Evolutionary conservation across 2,113 vertebrate species (phyloP).

Genomic region (Baryphthengus martii): DNA sequence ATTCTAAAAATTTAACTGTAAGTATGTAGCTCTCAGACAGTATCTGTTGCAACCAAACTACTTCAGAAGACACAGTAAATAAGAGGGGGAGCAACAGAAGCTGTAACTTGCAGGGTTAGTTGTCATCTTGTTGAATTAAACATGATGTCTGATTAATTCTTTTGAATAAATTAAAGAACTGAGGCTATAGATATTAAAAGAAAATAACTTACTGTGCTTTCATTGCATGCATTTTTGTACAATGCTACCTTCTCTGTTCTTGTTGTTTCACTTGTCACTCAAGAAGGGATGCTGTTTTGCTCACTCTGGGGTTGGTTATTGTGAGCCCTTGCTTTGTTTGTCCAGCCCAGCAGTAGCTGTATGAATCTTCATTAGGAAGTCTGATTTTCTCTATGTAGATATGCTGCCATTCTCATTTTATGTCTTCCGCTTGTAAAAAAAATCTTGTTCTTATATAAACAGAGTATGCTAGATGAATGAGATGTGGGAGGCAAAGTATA

Average conservation of each 20-base stretch:
- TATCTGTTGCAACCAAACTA: background rate
- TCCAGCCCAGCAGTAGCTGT: background rate
- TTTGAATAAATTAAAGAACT: background rate
- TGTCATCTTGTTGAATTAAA: background rate
- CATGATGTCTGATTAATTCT: background rate
- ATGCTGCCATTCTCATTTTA: rapidly evolving
- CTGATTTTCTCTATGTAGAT: background rate
- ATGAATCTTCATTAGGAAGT: background rate
- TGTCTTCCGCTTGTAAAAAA: background rate
- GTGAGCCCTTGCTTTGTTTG: background rate
- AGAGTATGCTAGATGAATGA: background rate
- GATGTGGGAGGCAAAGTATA: background rate
- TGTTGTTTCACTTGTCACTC: background rate
- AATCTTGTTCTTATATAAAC: background rate
- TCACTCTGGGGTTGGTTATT: background rate
- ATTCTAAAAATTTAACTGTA: background rate
- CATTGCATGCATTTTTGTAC: background rate
- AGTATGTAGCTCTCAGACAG: background rate
- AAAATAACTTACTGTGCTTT: background rate
- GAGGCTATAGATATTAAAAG: background rate
- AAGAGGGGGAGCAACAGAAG: background rate
- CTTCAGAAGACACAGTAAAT: background rate
- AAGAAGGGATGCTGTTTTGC: background rate
- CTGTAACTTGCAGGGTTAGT: background rate
- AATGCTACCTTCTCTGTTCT: background rate